A percentile compares a stretch with the other conserved stretches of the same genome.
phyloP scores from a whole-genome alignment of 2,888 invertebrate genomes.

The Rhamnusium bicolor region DNA sequence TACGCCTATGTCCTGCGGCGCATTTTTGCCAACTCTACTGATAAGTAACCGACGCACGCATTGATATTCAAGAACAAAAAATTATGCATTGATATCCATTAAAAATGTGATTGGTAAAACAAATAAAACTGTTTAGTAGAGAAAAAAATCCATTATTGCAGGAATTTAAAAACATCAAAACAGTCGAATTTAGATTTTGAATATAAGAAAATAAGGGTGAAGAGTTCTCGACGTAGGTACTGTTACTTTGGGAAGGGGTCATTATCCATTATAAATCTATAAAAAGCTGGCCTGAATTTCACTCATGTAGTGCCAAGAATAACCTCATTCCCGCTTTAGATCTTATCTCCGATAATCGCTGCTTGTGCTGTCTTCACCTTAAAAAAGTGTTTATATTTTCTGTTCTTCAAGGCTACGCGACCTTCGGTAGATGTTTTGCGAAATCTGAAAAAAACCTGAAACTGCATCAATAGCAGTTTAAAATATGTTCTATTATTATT shows the following conservation, averaged over 20 bases:
- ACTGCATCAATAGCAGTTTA: background rate
- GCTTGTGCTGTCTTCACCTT: background rate
- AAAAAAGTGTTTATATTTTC: background rate
- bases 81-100: no score
- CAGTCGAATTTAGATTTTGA: no score
- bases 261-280: background rate
- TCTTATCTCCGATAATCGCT: background rate
- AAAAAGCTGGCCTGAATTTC: constrained; percentile 15
- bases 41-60: no score
- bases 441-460: constrained; percentile 3
- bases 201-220: no score
- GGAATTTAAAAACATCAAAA: no score
- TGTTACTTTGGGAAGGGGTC: background rate
- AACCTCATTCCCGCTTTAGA: background rate
- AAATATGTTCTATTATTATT: background rate
- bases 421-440: background rate
- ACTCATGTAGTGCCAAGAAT: background rate
- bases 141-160: no score
- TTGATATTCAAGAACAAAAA: no score
- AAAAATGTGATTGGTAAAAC: no score
- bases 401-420: background rate
- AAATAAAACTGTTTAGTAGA: no score
- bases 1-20: no score
- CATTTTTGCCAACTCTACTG: no score
- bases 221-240: background rate